Evolutionary conservation across 2,888 invertebrate genomes (phyloP).

Genomic region (Ditula angustiorana): DNA sequence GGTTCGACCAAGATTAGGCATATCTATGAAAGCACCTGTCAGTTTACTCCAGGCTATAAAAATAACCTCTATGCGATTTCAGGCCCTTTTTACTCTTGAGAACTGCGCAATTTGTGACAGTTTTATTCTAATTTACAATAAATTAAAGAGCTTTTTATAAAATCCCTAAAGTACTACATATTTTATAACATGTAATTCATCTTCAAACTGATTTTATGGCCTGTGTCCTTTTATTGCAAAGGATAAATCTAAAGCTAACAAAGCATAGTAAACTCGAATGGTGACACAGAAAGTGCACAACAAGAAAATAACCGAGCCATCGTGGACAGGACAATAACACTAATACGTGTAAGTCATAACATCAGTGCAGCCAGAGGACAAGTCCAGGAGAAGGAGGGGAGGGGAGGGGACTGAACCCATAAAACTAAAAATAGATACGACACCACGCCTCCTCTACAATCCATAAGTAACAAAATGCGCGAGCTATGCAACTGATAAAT

Average conservation of each 20-base stretch:
- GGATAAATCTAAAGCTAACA: neutral
- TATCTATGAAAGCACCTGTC: neutral
- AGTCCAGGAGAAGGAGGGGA: slow-evolving; percentile 42
- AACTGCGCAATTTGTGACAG: neutral
- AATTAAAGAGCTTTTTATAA: neutral
- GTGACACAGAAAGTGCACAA: slow-evolving; percentile 26
- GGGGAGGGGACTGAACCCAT: slow-evolving; percentile 75
- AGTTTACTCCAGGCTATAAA: neutral
- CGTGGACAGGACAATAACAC: slow-evolving; percentile 31
- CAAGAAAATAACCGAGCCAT: slow-evolving; percentile 22
- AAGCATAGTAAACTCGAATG: neutral
- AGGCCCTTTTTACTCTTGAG: neutral
- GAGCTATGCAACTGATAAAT: slow-evolving; percentile 48
- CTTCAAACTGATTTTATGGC: neutral
- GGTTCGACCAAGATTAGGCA: neutral
- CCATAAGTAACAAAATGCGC: slow-evolving; percentile 41
- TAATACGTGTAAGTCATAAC: slow-evolving; percentile 38
- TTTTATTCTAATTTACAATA: no score
- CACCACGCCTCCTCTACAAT: slow-evolving; percentile 54
- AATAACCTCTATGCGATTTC: neutral
- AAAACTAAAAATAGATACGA: slow-evolving; percentile 80
- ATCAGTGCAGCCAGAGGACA: slow-evolving; percentile 31
- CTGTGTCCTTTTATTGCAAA: neutral
- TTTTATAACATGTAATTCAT: neutral
- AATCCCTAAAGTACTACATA: neutral